Base-by-base conservation (phyloP, 2,113 vertebrate genomes). In the Paradoxurus hermaphroditus region DNA sequence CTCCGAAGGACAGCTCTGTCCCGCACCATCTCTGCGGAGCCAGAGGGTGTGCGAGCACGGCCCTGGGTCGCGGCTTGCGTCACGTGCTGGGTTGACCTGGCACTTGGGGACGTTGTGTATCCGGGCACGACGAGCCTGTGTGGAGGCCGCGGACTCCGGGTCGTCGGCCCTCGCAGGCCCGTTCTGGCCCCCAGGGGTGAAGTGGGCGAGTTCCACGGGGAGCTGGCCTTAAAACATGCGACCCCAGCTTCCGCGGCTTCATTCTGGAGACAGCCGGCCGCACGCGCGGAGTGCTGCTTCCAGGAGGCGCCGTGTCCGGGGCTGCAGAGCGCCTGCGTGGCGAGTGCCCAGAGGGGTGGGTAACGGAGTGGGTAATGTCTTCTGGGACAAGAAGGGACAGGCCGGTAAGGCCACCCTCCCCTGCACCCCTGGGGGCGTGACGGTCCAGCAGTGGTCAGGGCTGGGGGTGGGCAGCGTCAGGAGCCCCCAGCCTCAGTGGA, bases 261-360 rank as follows among this genome's bases (percentile, higher is more conserved):
- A 2, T 5, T 25, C 53, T 0, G 79, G 53, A 6, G 53, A 5
- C 0, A 29, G 53, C 8, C 13, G 0, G 53, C 23, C 0, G 1
- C n/a, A 5, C 7, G 4, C 9, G 3, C 23, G 6, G 25, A 1
- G 8, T 1, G 27, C 8, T 29, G 10, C 81, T 63, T 31, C 25
- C 9, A 4, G 25, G 79, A 53, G 79, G 14, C 0, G 2, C 36
- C 8, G 3, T 1, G 14, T 39, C 53, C 23, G 8, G 0, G 53
- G n/a, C 1, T 1, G 4, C 36, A 29, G 56, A 12, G 56, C 36
- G 0, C 4, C 5, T 11, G 51, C 1, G 2, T 27, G 4, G 36
- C 51, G 51, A 14, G 1, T 21, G 14, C 79, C 9, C 1, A 2
- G 23, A 11, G 25, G n/a, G 13, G 31, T 5, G 72, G 27, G 25